These are phyloP conservation scores for Alexandromys fortis DNA, from an alignment of 2,113 vertebrate genomes.

Conservation along the genomic window DNA sequence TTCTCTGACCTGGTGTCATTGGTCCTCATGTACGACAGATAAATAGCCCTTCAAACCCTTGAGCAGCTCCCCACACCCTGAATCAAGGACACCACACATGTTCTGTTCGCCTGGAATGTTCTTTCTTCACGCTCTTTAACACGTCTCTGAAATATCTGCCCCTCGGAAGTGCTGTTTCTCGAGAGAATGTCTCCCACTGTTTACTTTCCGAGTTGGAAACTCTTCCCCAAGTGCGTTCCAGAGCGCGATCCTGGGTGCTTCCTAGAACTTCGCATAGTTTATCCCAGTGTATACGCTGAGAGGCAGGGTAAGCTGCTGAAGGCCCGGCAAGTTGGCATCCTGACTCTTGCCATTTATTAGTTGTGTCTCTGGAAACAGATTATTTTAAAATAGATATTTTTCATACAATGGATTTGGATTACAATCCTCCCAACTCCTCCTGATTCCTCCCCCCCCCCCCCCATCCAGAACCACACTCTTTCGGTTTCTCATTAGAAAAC, in stretches of 20 bases:
- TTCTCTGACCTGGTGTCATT: background rate
- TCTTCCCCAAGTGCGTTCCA: no score
- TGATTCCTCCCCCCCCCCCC: background rate
- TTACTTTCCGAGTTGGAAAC: background rate
- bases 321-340: background rate
- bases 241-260: background rate
- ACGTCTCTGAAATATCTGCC: background rate
- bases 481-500: background rate
- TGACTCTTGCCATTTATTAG: background rate
- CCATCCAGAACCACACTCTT: background rate
- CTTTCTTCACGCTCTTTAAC: background rate
- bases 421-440: background rate
- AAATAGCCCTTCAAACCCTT: background rate
- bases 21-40: background rate
- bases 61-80: fast-evolving
- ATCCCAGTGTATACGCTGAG: background rate
- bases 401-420: no score
- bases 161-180: background rate
- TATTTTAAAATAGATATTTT: background rate
- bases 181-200: background rate
- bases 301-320: background rate
- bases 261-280: background rate
- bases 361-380: background rate
- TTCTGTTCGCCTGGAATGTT: background rate
- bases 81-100: background rate